Percentiles rank a stretch among this genome's conserved stretches.
phyloP scores from a whole-genome alignment of 2,797 vertebrate genomes.

The Leontopithecus rosalia region DNA sequence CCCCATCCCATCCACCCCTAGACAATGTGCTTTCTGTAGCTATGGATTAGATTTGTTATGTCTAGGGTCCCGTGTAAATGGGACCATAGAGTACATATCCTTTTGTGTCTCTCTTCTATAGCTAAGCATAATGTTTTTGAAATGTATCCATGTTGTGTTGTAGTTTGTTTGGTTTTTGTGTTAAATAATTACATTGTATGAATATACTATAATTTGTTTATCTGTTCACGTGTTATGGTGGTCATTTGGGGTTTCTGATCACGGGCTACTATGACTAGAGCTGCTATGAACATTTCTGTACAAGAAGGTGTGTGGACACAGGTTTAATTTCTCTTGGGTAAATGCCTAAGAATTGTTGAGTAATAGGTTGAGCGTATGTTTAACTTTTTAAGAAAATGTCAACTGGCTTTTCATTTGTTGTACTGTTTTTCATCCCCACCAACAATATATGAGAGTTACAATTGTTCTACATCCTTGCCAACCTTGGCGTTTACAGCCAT shows the following conservation, averaged over 20 bases:
- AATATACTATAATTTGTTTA: not conserved
- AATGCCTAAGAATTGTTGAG: not conserved
- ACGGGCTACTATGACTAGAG: not conserved
- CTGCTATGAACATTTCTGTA: not conserved
- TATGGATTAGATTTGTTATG: not conserved
- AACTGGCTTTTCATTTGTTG: not conserved
- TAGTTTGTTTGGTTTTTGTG: not conserved
- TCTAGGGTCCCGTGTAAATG: not conserved
- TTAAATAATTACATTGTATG: not conserved
- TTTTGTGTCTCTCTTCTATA: not conserved
- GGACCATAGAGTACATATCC: not conserved
- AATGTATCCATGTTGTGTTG: not conserved
- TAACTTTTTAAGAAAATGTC: slow-evolving; percentile 40
- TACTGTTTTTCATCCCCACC: not conserved
- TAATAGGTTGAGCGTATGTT: slow-evolving; percentile 13
- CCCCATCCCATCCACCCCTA: not conserved
- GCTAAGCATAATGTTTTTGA: not conserved
- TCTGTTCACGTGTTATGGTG: not conserved
- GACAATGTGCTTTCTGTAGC: not conserved
- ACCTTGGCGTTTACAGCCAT: not conserved
- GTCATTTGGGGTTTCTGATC: not conserved
- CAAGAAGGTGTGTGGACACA: not conserved
- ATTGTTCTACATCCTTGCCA: not conserved
- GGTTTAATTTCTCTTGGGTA: not conserved
- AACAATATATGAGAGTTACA: not conserved